Evolutionary conservation across 2,888 invertebrate genomes (phyloP).

Genomic region (Drosophila parthenogenetica): DNA sequence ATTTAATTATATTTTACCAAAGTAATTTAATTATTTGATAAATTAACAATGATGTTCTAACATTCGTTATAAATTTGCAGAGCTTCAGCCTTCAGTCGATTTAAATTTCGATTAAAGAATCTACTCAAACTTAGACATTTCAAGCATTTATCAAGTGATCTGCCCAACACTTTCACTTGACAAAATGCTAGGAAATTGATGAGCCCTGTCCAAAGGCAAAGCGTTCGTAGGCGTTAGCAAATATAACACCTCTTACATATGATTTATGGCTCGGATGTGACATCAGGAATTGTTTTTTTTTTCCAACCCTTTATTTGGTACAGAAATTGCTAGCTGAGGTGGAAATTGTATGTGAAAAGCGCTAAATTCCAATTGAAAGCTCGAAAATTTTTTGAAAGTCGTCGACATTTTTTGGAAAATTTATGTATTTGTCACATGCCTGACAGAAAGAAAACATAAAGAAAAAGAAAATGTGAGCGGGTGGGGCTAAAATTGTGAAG

Average conservation of each 20-base stretch:
- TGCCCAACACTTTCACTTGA: slow-evolving; percentile 21
- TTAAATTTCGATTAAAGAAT: slow-evolving; percentile 7
- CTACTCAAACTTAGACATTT: neutral
- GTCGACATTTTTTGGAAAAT: slow-evolving; percentile 83
- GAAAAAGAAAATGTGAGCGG: slow-evolving; percentile 17
- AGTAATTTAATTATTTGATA: too few species aligned
- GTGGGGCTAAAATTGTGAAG: slow-evolving; percentile 16
- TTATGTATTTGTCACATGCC: slow-evolving; percentile 82
- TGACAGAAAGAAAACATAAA: slow-evolving; percentile 35
- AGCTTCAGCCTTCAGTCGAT: neutral
- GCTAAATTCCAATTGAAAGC: slow-evolving; percentile 78
- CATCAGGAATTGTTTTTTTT: slow-evolving; percentile 25
- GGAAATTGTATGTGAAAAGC: slow-evolving; percentile 36
- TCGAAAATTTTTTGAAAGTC: slow-evolving; percentile 78
- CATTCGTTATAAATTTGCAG: too few species aligned
- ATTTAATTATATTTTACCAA: too few species aligned
- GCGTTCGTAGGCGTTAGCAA: slow-evolving; percentile 29
- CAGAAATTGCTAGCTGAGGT: slow-evolving; percentile 36
- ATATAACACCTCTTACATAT: slow-evolving; percentile 49
- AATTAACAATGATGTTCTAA: too few species aligned
- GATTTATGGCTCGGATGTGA: slow-evolving; percentile 63
- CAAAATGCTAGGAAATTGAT: slow-evolving; percentile 56
- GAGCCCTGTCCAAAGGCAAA: slow-evolving; percentile 24
- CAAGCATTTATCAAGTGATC: neutral
- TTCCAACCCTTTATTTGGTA: slow-evolving; percentile 1